A percentile compares a stretch with the other conserved stretches of the same genome.
These are phyloP conservation scores for Palloptera scutellata DNA, from an alignment of 2,888 invertebrate genomes.

Conservation along the genomic window DNA sequence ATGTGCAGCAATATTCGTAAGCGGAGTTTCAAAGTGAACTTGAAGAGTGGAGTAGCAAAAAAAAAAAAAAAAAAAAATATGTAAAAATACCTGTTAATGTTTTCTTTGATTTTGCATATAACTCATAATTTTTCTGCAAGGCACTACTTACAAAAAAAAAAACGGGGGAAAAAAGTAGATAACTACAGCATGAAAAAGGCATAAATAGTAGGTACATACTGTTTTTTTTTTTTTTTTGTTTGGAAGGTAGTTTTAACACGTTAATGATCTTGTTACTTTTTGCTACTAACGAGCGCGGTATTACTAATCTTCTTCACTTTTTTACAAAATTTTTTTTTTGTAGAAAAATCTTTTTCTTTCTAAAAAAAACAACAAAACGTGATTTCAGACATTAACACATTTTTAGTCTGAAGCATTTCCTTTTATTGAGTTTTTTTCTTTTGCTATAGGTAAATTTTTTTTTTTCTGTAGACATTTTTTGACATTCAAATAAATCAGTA, in stretches of 20 bases:
- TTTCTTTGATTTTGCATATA: constrained; percentile 46
- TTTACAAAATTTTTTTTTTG: no score
- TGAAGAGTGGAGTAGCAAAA: no score
- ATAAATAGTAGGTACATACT: neutral
- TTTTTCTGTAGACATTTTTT: no score
- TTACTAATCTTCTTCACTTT: constrained; percentile 5
- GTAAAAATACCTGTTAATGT: constrained; percentile 48
- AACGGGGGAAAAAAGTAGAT: neutral
- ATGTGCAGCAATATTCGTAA: no score
- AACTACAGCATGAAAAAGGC: constrained; percentile 1
- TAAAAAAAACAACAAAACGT: no score
- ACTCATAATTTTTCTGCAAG: constrained; percentile 53
- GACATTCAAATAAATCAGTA: no score
- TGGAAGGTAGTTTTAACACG: constrained; percentile 37
- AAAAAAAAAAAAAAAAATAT: neutral
- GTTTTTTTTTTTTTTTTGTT: constrained; percentile 22
- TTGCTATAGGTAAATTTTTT: no score
- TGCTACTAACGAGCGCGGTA: constrained; percentile 49
- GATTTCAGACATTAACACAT: no score
- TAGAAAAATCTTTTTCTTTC: no score
- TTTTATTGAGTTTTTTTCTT: no score
- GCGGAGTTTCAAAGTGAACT: no score
- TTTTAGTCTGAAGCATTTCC: no score
- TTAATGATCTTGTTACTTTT: constrained; percentile 56
- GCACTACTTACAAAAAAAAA: constrained; percentile 29